Evolutionary conservation across 2,888 invertebrate genomes (phyloP).

Genomic region (Ditula angustiorana): DNA sequence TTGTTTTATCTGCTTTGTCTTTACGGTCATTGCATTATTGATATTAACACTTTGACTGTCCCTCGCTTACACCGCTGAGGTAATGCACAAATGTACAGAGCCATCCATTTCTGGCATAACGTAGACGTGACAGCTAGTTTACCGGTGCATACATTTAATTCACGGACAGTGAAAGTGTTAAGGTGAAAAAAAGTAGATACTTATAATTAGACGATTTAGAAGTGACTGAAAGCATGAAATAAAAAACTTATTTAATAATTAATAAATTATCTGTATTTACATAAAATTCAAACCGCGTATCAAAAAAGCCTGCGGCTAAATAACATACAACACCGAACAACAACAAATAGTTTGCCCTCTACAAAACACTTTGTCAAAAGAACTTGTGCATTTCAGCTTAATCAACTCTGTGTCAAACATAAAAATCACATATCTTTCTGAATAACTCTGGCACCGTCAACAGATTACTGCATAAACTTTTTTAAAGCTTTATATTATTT

Average conservation of each 20-base stretch:
- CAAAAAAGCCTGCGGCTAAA: slow-evolving; percentile 61
- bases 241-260: slow-evolving; percentile 39
- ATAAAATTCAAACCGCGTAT: slow-evolving; percentile 59
- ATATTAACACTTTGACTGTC: too few species aligned
- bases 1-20: too few species aligned
- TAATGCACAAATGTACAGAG: too few species aligned
- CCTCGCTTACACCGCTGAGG: too few species aligned
- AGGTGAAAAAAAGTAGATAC: too few species aligned
- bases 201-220: too few species aligned
- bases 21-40: too few species aligned
- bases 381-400: slow-evolving; percentile 27
- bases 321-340: slow-evolving; percentile 49
- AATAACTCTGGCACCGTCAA: background rate
- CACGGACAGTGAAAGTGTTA: too few species aligned
- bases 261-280: slow-evolving; percentile 74
- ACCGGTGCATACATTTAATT: too few species aligned
- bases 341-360: slow-evolving; percentile 22
- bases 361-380: slow-evolving; percentile 25
- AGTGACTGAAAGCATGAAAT: slow-evolving; percentile 29
- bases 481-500: slow-evolving; percentile 17
- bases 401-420: slow-evolving; percentile 4
- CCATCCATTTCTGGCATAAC: too few species aligned
- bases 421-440: background rate
- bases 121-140: too few species aligned
- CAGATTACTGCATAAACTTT: background rate